A percentile compares a stretch with the other conserved stretches of the same genome.
Conservation (phyloP, 2,113 vertebrate species). For the Mesembrinibis cayennensis region DNA sequence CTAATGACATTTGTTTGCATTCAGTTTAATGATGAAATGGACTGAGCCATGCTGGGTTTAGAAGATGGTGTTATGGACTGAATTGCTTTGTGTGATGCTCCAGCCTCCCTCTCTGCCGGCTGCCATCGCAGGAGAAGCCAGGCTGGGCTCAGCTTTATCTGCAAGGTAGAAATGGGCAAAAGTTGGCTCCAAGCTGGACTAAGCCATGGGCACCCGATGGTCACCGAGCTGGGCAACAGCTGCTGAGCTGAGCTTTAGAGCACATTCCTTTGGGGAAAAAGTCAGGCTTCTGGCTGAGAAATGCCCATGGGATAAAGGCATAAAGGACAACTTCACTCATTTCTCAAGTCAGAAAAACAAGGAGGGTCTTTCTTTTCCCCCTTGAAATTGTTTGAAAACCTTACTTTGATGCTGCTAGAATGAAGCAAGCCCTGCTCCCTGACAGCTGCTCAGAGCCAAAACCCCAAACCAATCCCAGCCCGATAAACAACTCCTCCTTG, state of each 20-base stretch:
- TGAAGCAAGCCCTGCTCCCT: background rate
- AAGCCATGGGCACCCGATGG: accelerated
- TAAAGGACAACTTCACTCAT: background rate
- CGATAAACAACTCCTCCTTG: background rate
- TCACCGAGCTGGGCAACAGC: background rate
- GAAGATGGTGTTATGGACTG: background rate
- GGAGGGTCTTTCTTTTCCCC: background rate
- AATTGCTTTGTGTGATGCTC: background rate
- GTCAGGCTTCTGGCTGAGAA: background rate
- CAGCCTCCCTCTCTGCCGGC: accelerated
- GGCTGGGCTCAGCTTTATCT: background rate
- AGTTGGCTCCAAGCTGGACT: background rate
- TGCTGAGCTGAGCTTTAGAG: background rate
- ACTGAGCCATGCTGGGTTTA: background rate
- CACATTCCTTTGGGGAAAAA: background rate
- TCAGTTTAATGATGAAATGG: background rate
- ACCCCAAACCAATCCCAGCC: background rate
- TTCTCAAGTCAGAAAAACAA: background rate
- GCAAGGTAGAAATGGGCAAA: background rate
- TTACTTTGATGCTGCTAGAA: background rate
- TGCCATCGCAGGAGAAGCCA: background rate
- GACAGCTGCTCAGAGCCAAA: background rate
- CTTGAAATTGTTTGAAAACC: background rate
- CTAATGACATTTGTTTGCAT: background rate
- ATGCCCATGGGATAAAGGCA: background rate